phyloP scores from a whole-genome alignment of 1,140 invertebrate species.

The Aphidius ervi region DNA sequence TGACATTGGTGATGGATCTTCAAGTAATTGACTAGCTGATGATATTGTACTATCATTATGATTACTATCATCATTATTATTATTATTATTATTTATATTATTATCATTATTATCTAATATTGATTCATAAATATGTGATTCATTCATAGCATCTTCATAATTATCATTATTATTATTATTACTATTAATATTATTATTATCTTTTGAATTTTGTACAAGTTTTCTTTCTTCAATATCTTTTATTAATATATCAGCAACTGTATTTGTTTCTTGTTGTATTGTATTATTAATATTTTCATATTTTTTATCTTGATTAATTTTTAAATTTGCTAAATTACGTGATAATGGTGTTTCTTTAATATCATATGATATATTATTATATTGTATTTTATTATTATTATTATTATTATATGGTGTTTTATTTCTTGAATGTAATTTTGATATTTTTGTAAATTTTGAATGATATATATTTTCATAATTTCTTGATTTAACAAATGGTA shows the following conservation, averaged over 20 bases:
- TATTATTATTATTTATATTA: slow-evolving; percentile 23
- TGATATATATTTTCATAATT: slow-evolving; percentile 32
- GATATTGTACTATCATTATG: slow-evolving; percentile 49
- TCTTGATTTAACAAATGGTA: slow-evolving; percentile 35
- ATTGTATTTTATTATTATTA: slow-evolving; percentile 31
- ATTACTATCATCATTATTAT: slow-evolving; percentile 16
- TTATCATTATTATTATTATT: neutral
- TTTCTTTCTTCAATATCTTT: slow-evolving; percentile 37
- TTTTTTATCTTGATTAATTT: slow-evolving; percentile 45
- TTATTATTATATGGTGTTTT: slow-evolving; percentile 43
- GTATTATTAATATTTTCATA: slow-evolving; percentile 47
- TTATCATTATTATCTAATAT: slow-evolving; percentile 27
- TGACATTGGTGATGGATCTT: slow-evolving; percentile 47
- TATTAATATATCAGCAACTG: slow-evolving; percentile 44
- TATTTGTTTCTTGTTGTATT: slow-evolving; percentile 39
- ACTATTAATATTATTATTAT: neutral
- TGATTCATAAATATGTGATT: slow-evolving; percentile 36
- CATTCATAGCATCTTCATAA: slow-evolving; percentile 10
- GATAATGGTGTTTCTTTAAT: slow-evolving; percentile 38
- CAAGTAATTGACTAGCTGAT: slow-evolving; percentile 48
- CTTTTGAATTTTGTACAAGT: slow-evolving; percentile 28
- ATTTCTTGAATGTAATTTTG: slow-evolving; percentile 40
- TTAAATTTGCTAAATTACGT: slow-evolving; percentile 39
- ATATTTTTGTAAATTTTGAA: slow-evolving; percentile 43
- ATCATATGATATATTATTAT: slow-evolving; percentile 29